Percentiles rank a stretch among this genome's conserved stretches.
Conservation (phyloP, 2,888 invertebrate species). For the Coenonympha arcania region DNA sequence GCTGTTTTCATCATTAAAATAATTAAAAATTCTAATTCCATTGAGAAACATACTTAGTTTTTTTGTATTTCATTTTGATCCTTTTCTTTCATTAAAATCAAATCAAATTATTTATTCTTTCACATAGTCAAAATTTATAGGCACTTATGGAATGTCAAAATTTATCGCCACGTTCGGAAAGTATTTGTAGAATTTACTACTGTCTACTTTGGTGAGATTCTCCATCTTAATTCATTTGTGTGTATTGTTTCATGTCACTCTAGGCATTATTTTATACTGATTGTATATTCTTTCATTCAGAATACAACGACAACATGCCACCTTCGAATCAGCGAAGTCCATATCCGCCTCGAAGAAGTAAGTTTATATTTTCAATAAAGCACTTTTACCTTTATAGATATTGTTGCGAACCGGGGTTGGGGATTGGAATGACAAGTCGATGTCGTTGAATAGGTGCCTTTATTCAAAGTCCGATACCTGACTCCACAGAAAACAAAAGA, state of each 20-base stretch:
- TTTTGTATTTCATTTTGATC: no score
- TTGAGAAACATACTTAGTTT: not conserved
- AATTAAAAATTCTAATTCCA: not conserved
- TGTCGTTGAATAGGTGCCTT: no score
- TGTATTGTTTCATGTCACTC: not conserved
- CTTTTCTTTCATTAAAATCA: no score
- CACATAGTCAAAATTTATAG: no score
- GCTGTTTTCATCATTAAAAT: not conserved
- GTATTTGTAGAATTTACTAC: slow-evolving; percentile 7
- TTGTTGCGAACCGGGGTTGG: no score
- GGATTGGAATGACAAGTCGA: no score
- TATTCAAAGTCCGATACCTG: no score
- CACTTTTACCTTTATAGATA: no score
- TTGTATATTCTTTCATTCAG: slow-evolving; percentile 61
- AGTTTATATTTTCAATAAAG: slow-evolving; percentile 59
- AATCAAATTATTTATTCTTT: no score
- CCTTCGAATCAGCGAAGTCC: slow-evolving; percentile 89
- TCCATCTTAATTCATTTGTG: not conserved
- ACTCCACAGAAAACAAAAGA: no score
- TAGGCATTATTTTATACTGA: not conserved
- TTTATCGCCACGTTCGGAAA: not conserved
- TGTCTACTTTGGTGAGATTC: slow-evolving; percentile 6
- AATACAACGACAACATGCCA: slow-evolving; percentile 90
- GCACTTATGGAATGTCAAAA: not conserved
- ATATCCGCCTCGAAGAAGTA: slow-evolving; percentile 87